phyloP scores from a whole-genome alignment of 2,113 vertebrate species.

The Dasyurus viverrinus region DNA sequence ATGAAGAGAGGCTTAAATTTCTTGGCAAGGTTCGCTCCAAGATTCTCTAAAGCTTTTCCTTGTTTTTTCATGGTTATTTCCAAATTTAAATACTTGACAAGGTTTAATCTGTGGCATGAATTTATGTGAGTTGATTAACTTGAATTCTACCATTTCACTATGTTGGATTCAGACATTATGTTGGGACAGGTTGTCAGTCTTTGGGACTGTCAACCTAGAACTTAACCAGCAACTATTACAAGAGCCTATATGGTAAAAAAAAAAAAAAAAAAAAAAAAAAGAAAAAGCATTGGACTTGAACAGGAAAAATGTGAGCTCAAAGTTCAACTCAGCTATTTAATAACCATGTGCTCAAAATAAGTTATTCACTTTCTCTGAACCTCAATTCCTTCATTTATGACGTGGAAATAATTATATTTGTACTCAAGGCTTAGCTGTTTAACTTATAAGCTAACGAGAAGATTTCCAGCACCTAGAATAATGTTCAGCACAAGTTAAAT shows the following conservation, averaged over 20 bases:
- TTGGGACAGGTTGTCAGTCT: background rate
- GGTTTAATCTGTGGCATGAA: background rate
- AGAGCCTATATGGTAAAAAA: background rate
- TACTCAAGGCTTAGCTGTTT: background rate
- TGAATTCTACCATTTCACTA: background rate
- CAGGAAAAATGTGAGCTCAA: background rate
- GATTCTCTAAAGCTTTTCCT: background rate
- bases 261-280: background rate
- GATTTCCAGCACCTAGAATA: background rate
- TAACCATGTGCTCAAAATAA: background rate
- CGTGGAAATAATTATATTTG: constrained; percentile 25
- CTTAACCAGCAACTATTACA: background rate
- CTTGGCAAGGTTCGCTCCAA: background rate
- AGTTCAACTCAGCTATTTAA: background rate
- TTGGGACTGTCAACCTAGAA: background rate
- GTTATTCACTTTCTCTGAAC: constrained; percentile 20
- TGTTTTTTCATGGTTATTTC: background rate
- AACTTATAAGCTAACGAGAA: background rate
- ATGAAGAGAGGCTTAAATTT: background rate
- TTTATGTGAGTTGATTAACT: background rate
- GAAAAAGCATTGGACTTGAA: background rate
- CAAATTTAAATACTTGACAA: constrained; percentile 32
- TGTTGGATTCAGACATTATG: background rate
- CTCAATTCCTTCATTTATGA: background rate
- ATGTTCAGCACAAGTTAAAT: background rate